Evolutionary conservation across 2,113 vertebrate species (phyloP).

Genomic region (Caretta caretta): DNA sequence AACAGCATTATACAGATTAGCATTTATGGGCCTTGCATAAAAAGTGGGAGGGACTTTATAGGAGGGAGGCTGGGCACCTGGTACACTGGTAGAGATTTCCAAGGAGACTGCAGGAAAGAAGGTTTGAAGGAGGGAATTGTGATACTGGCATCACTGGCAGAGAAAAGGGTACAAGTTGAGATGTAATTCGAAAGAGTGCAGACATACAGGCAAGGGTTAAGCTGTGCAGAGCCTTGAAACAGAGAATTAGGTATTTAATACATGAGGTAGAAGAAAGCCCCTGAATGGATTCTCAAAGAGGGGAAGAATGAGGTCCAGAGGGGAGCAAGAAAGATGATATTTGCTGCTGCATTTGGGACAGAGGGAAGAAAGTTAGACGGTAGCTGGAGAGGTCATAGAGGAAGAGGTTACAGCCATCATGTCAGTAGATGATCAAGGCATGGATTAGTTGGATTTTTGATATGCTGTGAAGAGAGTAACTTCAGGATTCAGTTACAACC

Average conservation of each 20-base stretch:
- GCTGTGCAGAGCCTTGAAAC: background rate
- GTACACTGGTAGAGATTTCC: background rate
- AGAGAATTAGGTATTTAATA: background rate
- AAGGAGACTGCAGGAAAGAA: background rate
- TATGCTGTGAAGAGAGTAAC: no score
- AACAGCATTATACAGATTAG: background rate
- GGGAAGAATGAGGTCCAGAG: background rate
- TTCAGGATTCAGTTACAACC: no score
- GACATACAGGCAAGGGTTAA: background rate
- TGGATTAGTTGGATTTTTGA: no score
- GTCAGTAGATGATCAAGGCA: no score
- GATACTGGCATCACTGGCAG: background rate
- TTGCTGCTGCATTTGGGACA: background rate
- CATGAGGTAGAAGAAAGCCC: background rate
- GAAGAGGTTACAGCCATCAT: no score
- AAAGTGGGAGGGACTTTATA: background rate
- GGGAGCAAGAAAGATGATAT: background rate
- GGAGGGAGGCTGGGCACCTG: rapidly evolving
- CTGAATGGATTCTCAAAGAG: background rate
- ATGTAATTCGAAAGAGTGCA: background rate
- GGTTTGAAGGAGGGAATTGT: background rate
- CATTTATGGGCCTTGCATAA: background rate
- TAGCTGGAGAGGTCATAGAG: no score
- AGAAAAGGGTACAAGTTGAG: background rate
- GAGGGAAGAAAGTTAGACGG: no score